A percentile compares a stretch with the other conserved stretches of the same genome.
Conservation (phyloP, 2,113 vertebrate genomes). For the human region GRCh38 chrX:67792001-67792500, state of each 20-base stretch:
- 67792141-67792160: constrained; percentile 88
- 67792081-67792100: constrained; percentile 89
- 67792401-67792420: constrained; percentile 96
- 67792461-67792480: constrained; percentile 88
- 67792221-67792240: constrained; percentile 90
- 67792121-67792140: constrained; percentile 93
- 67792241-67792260: constrained; percentile 92
- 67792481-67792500: constrained; percentile 91
- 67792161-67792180: constrained; percentile 93
- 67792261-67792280: constrained; percentile 91
- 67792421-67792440: constrained; percentile 94
- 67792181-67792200: constrained; percentile 93
- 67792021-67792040: constrained; percentile 85
- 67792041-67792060: constrained; percentile 88
- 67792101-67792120: constrained; percentile 88
- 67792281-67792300: constrained; percentile 96
- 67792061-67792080: constrained; percentile 88
- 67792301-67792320: constrained; percentile 97
- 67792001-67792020: constrained; percentile 87
- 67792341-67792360: constrained; percentile 96
- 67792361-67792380: constrained; percentile 92
- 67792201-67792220: constrained; percentile 87
- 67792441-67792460: constrained; percentile 91
- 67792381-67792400: constrained; percentile 93
- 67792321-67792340: constrained; percentile 98